A percentile compares a stretch with the other conserved stretches of the same genome.
Evolutionary conservation across 1,140 invertebrate species (phyloP).

Genomic region (Drosophila persimilis): DNA sequence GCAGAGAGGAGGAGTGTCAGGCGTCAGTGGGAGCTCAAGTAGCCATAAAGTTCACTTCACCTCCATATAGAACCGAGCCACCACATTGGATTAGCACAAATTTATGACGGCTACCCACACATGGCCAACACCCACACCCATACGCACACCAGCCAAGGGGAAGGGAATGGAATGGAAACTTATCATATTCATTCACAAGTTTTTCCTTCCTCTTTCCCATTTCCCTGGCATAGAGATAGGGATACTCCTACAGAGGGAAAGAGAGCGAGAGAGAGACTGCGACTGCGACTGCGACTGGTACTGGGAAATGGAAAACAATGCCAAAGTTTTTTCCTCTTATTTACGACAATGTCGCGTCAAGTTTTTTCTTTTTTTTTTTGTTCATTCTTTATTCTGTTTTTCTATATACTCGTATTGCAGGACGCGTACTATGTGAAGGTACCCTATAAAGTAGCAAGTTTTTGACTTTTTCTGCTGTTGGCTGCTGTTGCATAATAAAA

Average conservation of each 20-base stretch:
- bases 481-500: constrained; percentile 74
- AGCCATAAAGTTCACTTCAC: constrained; percentile 78
- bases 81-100: constrained; percentile 76
- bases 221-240: constrained; percentile 4
- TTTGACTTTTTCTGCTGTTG: constrained; percentile 28
- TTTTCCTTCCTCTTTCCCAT: constrained; percentile 7
- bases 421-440: constrained; percentile 20
- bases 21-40: constrained; percentile 56
- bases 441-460: constrained; percentile 57
- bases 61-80: constrained; percentile 54
- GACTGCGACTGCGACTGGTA: background rate
- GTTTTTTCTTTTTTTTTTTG: constrained; percentile 34
- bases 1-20: constrained; percentile 3
- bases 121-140: constrained; percentile 33
- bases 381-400: constrained; percentile 10
- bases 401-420: background rate
- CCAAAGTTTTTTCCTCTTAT: constrained; percentile 72
- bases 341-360: constrained; percentile 80
- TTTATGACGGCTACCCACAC: constrained; percentile 54
- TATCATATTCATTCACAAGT: constrained; percentile 79
- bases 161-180: constrained; percentile 47
- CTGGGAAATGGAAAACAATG: constrained; percentile 42
- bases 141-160: background rate
- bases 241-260: too few species aligned
- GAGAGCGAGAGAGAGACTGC: background rate